Evolutionary conservation across 2,113 vertebrate species (phyloP).

Genomic region (Noturus placidus): DNA sequence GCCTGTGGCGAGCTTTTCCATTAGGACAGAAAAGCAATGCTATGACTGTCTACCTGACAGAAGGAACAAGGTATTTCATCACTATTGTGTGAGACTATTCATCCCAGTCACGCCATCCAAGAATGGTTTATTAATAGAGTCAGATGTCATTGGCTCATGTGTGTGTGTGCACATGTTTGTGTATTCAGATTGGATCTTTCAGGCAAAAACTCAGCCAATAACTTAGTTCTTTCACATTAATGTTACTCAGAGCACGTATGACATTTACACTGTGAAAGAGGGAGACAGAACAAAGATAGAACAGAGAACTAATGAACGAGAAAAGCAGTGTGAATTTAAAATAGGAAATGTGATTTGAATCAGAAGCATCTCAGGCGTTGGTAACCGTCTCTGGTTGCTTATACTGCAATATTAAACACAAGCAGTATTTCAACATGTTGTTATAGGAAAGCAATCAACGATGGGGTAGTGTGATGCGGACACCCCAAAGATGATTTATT

Average conservation of each 20-base stretch:
- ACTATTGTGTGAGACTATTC: constrained; percentile 39
- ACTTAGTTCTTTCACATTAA: neutral
- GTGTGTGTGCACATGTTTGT: no score
- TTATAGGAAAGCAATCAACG: neutral
- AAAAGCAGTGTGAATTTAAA: constrained; percentile 19
- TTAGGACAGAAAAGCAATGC: constrained; percentile 44
- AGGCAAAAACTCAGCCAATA: neutral
- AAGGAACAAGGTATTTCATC: constrained; percentile 25
- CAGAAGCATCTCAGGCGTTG: neutral
- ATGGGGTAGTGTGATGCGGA: neutral
- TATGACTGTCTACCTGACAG: constrained; percentile 29
- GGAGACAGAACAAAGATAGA: neutral
- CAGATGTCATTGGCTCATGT: neutral
- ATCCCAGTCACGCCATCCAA: neutral
- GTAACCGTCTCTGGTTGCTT: neutral
- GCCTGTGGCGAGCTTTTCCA: constrained; percentile 46
- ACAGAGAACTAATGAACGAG: constrained; percentile 4
- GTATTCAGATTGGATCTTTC: neutral
- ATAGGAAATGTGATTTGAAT: constrained; percentile 30
- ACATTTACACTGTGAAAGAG: neutral
- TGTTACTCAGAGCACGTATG: constrained; percentile 6
- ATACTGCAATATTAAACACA: neutral
- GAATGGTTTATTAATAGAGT: constrained; percentile 17
- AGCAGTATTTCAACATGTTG: neutral
- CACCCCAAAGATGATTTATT: neutral